A percentile compares a stretch with the other conserved stretches of the same genome.
Evolutionary conservation across 2,113 vertebrate genomes (phyloP).

Genomic region (Microtus oregoni): DNA sequence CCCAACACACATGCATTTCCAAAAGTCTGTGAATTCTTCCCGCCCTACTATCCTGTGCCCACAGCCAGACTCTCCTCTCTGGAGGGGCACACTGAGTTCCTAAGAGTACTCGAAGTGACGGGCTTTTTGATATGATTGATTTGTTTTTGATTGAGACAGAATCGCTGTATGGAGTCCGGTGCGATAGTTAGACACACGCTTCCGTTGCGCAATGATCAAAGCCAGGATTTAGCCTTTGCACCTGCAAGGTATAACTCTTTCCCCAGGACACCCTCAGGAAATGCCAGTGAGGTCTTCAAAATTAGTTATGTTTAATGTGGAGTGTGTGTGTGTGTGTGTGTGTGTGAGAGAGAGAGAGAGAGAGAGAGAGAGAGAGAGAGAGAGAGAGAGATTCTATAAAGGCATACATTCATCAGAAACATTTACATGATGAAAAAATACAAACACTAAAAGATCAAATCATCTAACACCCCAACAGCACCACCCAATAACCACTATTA

Average conservation of each 20-base stretch:
- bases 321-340: neutral
- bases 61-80: neutral
- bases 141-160: neutral
- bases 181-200: neutral
- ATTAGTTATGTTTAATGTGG: neutral
- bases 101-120: neutral
- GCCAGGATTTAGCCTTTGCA: neutral
- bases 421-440: neutral
- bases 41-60: neutral
- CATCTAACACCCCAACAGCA: neutral
- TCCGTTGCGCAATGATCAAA: neutral
- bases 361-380: neutral
- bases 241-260: neutral
- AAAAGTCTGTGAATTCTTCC: neutral
- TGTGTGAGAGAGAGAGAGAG: neutral
- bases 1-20: neutral
- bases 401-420: neutral
- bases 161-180: neutral
- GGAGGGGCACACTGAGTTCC: neutral
- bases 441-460: constrained; percentile 36
- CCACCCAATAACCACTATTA: neutral
- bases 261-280: neutral
- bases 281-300: neutral
- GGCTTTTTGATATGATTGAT: neutral
- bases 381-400: neutral